Conservation (phyloP, 2,797 vertebrate species). For the Steatocranus sp. region DNA sequence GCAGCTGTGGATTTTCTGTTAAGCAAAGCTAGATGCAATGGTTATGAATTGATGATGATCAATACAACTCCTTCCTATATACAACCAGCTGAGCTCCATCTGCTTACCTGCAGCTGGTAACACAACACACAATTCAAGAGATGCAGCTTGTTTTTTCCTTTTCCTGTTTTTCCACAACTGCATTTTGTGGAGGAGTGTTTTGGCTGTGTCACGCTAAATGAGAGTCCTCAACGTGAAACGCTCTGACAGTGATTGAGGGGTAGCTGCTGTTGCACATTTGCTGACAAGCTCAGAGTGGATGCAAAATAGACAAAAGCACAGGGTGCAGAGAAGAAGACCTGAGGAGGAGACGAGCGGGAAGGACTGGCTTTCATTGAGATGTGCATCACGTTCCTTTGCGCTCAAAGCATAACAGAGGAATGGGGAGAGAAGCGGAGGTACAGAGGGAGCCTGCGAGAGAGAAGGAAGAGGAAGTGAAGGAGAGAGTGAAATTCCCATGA, state of each 20-base stretch:
- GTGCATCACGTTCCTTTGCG: slow-evolving; percentile 54
- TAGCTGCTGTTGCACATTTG: neutral
- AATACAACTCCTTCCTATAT: neutral
- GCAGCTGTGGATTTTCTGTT: slow-evolving; percentile 21
- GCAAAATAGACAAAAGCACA: neutral
- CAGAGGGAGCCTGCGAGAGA: neutral
- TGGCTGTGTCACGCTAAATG: neutral
- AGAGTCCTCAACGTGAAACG: neutral
- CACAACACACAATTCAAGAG: neutral
- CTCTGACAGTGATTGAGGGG: neutral
- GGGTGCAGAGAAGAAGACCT: neutral
- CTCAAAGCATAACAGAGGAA: slow-evolving; percentile 29
- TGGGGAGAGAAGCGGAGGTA: neutral
- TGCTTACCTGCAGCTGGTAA: neutral
- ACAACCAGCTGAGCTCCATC: neutral
- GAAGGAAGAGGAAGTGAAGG: neutral
- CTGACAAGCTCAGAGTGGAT: neutral
- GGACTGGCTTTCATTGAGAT: slow-evolving; percentile 44
- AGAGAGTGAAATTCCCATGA: slow-evolving; percentile 26
- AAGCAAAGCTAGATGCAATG: slow-evolving; percentile 18
- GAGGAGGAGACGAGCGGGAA: slow-evolving; percentile 1
- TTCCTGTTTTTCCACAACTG: neutral
- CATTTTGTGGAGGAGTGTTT: neutral
- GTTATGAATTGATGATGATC: slow-evolving; percentile 26
- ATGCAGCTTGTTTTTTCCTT: neutral